Base-by-base conservation (phyloP, 2,888 invertebrate genomes). In the Andrena haemorrhoa region DNA sequence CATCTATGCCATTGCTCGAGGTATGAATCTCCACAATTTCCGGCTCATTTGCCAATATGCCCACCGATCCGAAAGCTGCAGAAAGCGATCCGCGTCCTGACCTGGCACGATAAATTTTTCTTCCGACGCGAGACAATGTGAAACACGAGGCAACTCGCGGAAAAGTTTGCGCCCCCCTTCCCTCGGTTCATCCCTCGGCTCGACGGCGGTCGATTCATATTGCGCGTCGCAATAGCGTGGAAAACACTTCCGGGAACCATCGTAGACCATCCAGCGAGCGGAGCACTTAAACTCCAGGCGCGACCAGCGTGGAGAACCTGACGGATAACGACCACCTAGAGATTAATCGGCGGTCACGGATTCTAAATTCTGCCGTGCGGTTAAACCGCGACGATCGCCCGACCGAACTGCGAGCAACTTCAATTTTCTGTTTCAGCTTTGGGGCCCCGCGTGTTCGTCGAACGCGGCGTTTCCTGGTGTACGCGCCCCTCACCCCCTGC, bases 281-380 rank as follows among this genome's bases (percentile, higher is more conserved):
- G 83, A 85, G 87, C 85, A 87, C 88, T 89, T 90, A 90, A 90
- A 90, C 87, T 88, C 86, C 82, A 79, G 80, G 81, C 83, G 82
- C 85, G 89, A 90, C 83, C 85, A 88, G 86, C 89, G 82, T 75
- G 85, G 87, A 86, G 88, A 87, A 90, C 75, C 84, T 90, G 91
- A 91, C 91, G 89, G 89, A 90, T 91, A 90, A 92, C 89, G 90
- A 89, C 88, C 88, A 83, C 70, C 86, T 71, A 87, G 88, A 90
- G 90, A 91, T 91, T 90, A 88, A 91, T 91, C 87, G 90, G 88
- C 84, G 89, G 90, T 88, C 90, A 89, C 87, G 86, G 90, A 88
- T 88, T 90, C 90, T 91, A 90, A 91, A 91, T 92, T 90, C 89
- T 85, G 90, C 88, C 77, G 83, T 66, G 85, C 84, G 86, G 86